Evolutionary conservation across 1,140 invertebrate genomes (phyloP).

Genomic region (Drosophila kohkoa): DNA sequence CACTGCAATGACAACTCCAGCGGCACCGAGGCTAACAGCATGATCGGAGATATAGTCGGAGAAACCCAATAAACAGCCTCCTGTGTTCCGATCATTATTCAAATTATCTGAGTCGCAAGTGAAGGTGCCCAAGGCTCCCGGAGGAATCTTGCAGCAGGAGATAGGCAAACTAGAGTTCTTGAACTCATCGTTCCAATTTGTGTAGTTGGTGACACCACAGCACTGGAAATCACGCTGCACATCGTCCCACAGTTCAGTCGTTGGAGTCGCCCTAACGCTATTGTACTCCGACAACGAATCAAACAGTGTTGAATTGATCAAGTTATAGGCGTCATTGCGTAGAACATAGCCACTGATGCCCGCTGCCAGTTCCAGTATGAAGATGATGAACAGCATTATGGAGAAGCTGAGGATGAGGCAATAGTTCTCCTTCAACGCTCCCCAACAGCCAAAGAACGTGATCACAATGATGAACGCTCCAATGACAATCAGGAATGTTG

Average conservation of each 20-base stretch:
- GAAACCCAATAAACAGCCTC: conserved; percentile 88
- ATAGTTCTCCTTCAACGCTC: conserved; percentile 92
- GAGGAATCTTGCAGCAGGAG: conserved; percentile 87
- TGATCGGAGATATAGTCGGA: conserved; percentile 88
- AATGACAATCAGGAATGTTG: conserved; percentile 91
- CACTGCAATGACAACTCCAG: conserved; percentile 91
- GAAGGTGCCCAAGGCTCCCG: conserved; percentile 84
- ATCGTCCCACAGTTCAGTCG: conserved; percentile 87
- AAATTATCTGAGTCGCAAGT: conserved; percentile 77
- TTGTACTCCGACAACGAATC: conserved; percentile 86
- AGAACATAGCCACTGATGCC: conserved; percentile 93
- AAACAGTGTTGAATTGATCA: conserved; percentile 86
- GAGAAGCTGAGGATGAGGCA: conserved; percentile 93
- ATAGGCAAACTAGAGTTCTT: conserved; percentile 85
- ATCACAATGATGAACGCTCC: conserved; percentile 93
- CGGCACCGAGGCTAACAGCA: conserved; percentile 89
- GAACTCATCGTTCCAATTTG: conserved; percentile 87
- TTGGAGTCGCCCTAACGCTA: conserved; percentile 74
- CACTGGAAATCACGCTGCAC: conserved; percentile 89
- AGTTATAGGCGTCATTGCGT: conserved; percentile 86
- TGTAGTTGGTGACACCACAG: conserved; percentile 88
- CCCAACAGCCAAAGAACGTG: conserved; percentile 95
- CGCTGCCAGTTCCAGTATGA: conserved; percentile 92
- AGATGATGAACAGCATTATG: conserved; percentile 90
- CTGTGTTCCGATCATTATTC: conserved; percentile 42